Evolutionary conservation across 2,888 invertebrate genomes (phyloP).

Genomic region (Scaptodrosophila latifasciaeformis): DNA sequence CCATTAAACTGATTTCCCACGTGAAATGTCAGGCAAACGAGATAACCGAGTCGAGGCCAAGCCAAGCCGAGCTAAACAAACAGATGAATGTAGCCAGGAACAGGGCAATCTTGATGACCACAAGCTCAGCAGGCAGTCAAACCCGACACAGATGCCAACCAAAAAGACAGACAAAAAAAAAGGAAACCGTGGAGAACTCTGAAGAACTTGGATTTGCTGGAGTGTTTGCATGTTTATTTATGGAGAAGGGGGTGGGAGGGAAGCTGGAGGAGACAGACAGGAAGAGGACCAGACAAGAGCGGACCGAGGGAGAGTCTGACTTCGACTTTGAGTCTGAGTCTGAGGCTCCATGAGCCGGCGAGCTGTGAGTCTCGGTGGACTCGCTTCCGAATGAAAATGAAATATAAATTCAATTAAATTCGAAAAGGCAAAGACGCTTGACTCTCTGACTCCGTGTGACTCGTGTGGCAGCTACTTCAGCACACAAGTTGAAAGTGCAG

Average conservation of each 20-base stretch:
- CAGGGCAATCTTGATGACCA: conserved; percentile 57
- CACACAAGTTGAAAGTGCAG: not conserved
- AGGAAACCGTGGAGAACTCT: too few relatives aligned
- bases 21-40: conserved; percentile 38
- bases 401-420: conserved; percentile 66
- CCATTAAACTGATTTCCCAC: conserved; percentile 67
- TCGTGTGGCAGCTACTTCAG: too few relatives aligned
- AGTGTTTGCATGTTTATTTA: too few relatives aligned
- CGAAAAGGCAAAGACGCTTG: conserved; percentile 46
- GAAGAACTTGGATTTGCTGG: too few relatives aligned
- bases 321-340: too few relatives aligned
- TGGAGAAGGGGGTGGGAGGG: too few relatives aligned
- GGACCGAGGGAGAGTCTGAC: conserved; percentile 19
- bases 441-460: not conserved
- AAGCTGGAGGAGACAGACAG: too few relatives aligned
- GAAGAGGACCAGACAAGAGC: too few relatives aligned
- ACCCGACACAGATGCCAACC: conserved; percentile 13
- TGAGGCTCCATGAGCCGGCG: too few relatives aligned
- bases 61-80: conserved; percentile 16
- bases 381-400: conserved; percentile 38
- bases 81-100: too few relatives aligned
- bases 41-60: conserved; percentile 12
- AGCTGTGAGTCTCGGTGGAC: conserved; percentile 6
- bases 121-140: conserved; percentile 8
- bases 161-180: conserved; percentile 36